Evolutionary conservation across 1,140 invertebrate genomes (phyloP), one percentile per base, ranked within the genome.

Genomic region (Drosophila bocqueti): DNA sequence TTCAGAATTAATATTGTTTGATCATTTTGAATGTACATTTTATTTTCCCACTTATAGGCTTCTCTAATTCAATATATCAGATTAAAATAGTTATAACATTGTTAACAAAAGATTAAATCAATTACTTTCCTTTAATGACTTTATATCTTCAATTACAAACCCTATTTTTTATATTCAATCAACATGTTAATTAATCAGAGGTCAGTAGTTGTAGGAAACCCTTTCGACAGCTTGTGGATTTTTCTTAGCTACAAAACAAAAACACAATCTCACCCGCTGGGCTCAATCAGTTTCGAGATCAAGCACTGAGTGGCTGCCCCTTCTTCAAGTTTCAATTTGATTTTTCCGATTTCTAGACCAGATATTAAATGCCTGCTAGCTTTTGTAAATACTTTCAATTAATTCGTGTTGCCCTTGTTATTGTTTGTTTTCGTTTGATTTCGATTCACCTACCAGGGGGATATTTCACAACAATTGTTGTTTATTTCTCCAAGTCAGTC

Each of bases 321-420:
- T 64, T 79, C 45, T 52, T 46, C 64, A 15, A 24, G 57, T 65
- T 73, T 60, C 69, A 64, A 24, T 75, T 63, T 47, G 43, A 29
- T 38, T 61, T 55, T 79, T 71, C 42, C 29, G 58, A 67, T 80
- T 72, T 54, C 52, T 52, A 58, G 64, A 7, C 68, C 40, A 24
- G 54, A 52, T 76, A 50, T 74, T 72, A 61, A 84, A 76, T 83
- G 67, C 46, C 62, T 31, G 55, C 63, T 42, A 52, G 72, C 68
- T 52, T 49, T 63, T 65, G 64, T 71, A 61, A 60, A 76, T 60
- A 43, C 80, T 76, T 86, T 83, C 76, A 83, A 80, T 89, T 83
- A 72, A 83, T 71, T 89, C 77, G 64, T 75, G 57, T 29, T 81
- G 77, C 81, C 77, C 81, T 84, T 84, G 81, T 73, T 85, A 77